These are phyloP conservation scores for Margarornis squamiger DNA, from an alignment of 2,797 vertebrate species.

Conservation along the genomic window DNA sequence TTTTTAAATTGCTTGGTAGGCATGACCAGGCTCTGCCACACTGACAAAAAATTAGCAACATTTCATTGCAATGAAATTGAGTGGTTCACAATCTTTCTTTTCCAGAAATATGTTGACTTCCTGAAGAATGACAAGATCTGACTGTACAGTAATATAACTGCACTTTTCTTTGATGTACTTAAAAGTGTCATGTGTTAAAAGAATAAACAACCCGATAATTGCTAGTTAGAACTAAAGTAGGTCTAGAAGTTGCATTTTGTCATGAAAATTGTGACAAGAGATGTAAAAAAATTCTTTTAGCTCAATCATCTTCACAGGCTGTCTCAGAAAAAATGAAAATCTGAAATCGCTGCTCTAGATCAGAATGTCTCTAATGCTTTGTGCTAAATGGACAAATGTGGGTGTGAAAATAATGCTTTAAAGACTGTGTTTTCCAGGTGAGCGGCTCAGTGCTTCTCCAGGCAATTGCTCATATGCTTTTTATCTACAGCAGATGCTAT, in stretches of 20 bases:
- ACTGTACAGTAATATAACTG: background rate
- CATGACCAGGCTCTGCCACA: background rate
- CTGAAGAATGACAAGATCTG: background rate
- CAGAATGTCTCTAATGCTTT: background rate
- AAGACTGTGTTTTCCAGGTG: slow-evolving; percentile 15
- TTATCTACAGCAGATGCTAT: background rate
- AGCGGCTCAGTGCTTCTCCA: background rate
- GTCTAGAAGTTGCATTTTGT: slow-evolving; percentile 35
- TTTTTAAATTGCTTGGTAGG: background rate
- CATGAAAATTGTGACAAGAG: slow-evolving; percentile 36
- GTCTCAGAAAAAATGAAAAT: slow-evolving; percentile 1
- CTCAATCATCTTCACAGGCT: slow-evolving; percentile 5
- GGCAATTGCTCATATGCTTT: background rate
- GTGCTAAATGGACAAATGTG: background rate
- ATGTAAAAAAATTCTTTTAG: slow-evolving; percentile 4
- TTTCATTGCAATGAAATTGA: background rate
- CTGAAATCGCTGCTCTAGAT: slow-evolving; percentile 11
- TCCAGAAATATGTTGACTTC: background rate
- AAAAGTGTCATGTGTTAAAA: slow-evolving; percentile 33
- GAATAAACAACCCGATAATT: slow-evolving; percentile 31
- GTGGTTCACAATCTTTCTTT: background rate
- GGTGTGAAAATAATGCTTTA: slow-evolving; percentile 24
- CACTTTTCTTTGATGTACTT: slow-evolving; percentile 43
- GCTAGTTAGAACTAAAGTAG: slow-evolving; percentile 34
- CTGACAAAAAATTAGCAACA: background rate